A percentile compares a stretch with the other conserved stretches of the same genome.
Conservation (phyloP, 2,797 vertebrate species). For the Gobionotothen gibberifrons region DNA sequence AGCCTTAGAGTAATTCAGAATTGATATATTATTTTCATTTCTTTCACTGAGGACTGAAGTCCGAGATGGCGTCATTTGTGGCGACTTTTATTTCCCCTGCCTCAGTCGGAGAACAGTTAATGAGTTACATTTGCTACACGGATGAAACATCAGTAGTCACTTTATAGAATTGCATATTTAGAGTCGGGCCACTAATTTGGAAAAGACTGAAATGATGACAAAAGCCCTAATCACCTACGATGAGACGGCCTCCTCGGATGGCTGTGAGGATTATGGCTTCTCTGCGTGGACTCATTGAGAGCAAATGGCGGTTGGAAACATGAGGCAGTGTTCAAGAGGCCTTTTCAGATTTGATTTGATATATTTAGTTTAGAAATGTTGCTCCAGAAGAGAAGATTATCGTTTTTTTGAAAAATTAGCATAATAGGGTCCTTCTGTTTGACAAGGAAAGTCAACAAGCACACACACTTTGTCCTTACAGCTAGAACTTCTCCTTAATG, state of each 20-base stretch:
- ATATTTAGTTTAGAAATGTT: constrained; percentile 11
- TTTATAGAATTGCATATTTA: constrained; percentile 24
- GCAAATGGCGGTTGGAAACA: constrained; percentile 14
- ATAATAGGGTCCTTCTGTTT: too few species aligned
- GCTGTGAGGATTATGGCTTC: constrained; percentile 22
- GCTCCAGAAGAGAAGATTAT: not conserved
- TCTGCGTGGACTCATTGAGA: constrained; percentile 14
- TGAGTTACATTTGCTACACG: constrained; percentile 3
- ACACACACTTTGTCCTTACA: not conserved
- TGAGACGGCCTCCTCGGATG: constrained; percentile 31
- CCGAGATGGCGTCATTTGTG: not conserved
- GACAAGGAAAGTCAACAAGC: too few species aligned
- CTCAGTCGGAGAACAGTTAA: not conserved
- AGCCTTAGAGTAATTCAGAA: not conserved
- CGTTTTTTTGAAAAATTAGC: too few species aligned
- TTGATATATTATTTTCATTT: constrained; percentile 1
- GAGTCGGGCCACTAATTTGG: constrained; percentile 21
- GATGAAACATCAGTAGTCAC: constrained; percentile 19
- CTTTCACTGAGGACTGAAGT: not conserved
- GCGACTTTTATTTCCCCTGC: not conserved
- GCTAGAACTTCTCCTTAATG: not conserved
- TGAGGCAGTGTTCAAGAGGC: constrained; percentile 6
- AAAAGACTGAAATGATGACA: constrained; percentile 35
- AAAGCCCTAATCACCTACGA: constrained; percentile 39
- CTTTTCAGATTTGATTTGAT: constrained; percentile 28